Evolutionary conservation across 1,140 invertebrate genomes (phyloP).

Genomic region (Pseudomyrmex pallidus): DNA sequence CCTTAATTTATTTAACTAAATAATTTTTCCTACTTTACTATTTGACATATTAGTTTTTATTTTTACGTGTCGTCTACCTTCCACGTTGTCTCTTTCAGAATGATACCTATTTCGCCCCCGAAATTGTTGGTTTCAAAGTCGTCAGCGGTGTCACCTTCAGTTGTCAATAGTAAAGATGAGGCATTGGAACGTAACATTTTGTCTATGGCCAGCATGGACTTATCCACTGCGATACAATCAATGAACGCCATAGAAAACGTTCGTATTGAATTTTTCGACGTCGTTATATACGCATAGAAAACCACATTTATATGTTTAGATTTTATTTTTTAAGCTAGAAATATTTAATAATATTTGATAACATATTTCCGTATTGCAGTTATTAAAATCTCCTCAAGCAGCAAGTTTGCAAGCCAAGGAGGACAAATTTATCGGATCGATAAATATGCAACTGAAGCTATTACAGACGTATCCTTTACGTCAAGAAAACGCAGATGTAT

Average conservation of each 20-base stretch:
- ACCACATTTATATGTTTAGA: constrained; percentile 17
- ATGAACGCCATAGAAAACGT: constrained; percentile 88
- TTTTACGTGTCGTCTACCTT: constrained; percentile 68
- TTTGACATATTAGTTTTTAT: no score
- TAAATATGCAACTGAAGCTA: constrained; percentile 90
- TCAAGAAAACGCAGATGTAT: constrained; percentile 80
- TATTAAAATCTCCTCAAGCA: constrained; percentile 80
- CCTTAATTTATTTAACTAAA: not conserved
- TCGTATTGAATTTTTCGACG: constrained; percentile 59
- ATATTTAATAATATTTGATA: not conserved
- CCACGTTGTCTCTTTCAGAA: constrained; percentile 74
- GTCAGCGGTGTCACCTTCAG: constrained; percentile 72
- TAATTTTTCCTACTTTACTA: not conserved
- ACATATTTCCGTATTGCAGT: constrained; percentile 67
- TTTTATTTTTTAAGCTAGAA: constrained; percentile 8
- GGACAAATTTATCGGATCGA: constrained; percentile 90
- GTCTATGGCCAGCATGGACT: constrained; percentile 89
- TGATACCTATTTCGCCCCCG: constrained; percentile 85
- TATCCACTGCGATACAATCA: constrained; percentile 88
- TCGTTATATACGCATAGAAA: not conserved
- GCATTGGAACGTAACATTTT: constrained; percentile 87
- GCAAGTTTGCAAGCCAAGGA: constrained; percentile 87
- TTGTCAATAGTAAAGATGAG: constrained; percentile 82
- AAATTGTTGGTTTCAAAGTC: constrained; percentile 81
- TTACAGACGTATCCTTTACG: constrained; percentile 85